Evolutionary conservation across 92 coral and sea anemone species (phyloP), one percentile per base, ranked within the genome.

Genomic region (Porites lobata): DNA sequence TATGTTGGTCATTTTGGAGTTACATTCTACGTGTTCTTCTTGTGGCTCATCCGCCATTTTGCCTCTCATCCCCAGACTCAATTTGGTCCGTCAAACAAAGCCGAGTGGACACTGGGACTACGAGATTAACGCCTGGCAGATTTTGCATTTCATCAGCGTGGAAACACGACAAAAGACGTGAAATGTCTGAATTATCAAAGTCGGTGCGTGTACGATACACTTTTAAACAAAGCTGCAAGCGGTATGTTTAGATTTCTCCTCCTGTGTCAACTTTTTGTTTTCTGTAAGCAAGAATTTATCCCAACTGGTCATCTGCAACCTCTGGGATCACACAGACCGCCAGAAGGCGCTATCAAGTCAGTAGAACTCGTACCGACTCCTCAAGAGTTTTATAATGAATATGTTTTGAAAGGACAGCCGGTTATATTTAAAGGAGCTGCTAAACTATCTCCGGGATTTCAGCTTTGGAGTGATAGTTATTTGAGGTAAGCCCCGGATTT

Each of bases 381-480:
- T 19, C 64, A 68, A 75, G 89, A 32, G 17, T 94, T 94, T 83
- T 92, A 78, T 50, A 47, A 90, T 47, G 80, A 90, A 18, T 92
- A 92, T 84, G 92, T 92, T 11, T 54, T 85, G 26, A 53, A 65
- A 21, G 88, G 91, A 3, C 83, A 72, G 65, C 92, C 98, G 18
- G 98, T 94, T 69, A 84, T 94, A 21, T 87, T 94, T 50, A 92
- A 82, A 81, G 98, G 98, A 65, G 98, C 95, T 26, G 95, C 92
- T 2, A 96, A 90, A 67, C 10, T 77, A 18, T 94, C 98, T 14
- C 82, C 85, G 19, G 98, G 95, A 52, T 96, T 89, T 80, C 8
- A 91, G 18, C 95, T 89, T 9, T 96, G 99, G 99, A 93, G 95
- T 65, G 99, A 96, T 73, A 83, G 73, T n/a, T 96, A 96, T 64